Conservation (phyloP, 2,797 vertebrate species). For the Poeciliopsis gracilis region DNA sequence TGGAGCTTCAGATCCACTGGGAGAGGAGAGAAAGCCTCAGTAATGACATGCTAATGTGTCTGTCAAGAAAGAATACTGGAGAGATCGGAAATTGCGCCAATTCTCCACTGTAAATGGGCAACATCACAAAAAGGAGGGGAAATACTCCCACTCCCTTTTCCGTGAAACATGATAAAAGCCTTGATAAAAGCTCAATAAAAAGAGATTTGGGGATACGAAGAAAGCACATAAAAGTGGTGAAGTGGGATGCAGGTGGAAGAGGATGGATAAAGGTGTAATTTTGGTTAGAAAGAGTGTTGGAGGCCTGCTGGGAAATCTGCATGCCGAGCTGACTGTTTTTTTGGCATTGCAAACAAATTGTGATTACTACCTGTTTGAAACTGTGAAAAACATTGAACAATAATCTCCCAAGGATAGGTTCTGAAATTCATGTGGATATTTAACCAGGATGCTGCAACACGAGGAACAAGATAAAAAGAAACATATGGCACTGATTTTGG, state of each 20-base stretch:
- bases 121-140: constrained; percentile 64
- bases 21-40: constrained; percentile 70
- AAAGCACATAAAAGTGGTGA: constrained; percentile 58
- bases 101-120: constrained; percentile 78
- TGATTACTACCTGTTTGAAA: constrained; percentile 32
- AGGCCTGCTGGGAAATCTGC: constrained; percentile 73
- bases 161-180: constrained; percentile 82
- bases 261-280: constrained; percentile 71
- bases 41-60: constrained; percentile 85
- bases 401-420: neutral
- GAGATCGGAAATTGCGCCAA: constrained; percentile 83
- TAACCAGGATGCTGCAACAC: constrained; percentile 3
- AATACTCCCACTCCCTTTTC: constrained; percentile 66
- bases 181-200: constrained; percentile 81
- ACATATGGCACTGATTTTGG: neutral
- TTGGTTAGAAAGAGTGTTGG: constrained; percentile 49
- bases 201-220: constrained; percentile 72
- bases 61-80: constrained; percentile 82
- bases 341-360: constrained; percentile 29
- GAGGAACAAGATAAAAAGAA: neutral
- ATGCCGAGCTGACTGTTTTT: constrained; percentile 25
- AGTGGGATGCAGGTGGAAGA: constrained; percentile 58
- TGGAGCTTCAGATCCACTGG: constrained; percentile 67
- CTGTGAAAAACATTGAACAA: constrained; percentile 6
- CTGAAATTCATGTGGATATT: neutral